Evolutionary conservation across 1,140 invertebrate genomes (phyloP).

Genomic region (Aporrectodea caliginosa): DNA sequence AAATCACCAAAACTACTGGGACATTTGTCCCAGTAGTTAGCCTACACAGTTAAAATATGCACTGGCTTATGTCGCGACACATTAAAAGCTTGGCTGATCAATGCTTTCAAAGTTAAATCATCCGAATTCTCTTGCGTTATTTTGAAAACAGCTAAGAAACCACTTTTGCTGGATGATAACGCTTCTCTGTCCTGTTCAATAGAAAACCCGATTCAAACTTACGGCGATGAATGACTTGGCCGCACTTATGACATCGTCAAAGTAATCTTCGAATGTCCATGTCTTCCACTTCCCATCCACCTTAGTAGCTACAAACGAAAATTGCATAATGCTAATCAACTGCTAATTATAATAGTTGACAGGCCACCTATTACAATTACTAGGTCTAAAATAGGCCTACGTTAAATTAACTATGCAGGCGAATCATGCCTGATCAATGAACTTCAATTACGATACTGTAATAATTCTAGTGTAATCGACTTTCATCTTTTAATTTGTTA

Average conservation of each 20-base stretch:
- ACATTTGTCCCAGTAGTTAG: no score
- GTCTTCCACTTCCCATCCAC: slow-evolving; percentile 59
- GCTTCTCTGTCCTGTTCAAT: no score
- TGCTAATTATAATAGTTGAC: no score
- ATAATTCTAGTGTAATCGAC: no score
- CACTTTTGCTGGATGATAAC: no score
- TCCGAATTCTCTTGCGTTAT: not conserved
- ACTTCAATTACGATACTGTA: not conserved
- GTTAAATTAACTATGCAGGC: not conserved
- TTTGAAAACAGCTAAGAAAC: not conserved
- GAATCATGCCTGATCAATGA: not conserved
- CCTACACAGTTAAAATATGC: no score
- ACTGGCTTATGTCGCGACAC: no score
- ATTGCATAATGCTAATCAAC: not conserved
- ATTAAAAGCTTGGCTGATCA: no score
- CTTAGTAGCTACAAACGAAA: slow-evolving; percentile 6
- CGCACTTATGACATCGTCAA: slow-evolving; percentile 66
- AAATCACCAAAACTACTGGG: no score
- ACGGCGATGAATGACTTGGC: slow-evolving; percentile 78
- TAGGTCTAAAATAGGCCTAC: not conserved
- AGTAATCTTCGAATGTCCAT: slow-evolving; percentile 76
- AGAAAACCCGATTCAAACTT: no score
- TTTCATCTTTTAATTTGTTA: no score
- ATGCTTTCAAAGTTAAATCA: no score
- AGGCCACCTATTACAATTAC: not conserved